Evolutionary conservation across 2,113 vertebrate species (phyloP).

Genomic region (Pelecanus crispus): DNA sequence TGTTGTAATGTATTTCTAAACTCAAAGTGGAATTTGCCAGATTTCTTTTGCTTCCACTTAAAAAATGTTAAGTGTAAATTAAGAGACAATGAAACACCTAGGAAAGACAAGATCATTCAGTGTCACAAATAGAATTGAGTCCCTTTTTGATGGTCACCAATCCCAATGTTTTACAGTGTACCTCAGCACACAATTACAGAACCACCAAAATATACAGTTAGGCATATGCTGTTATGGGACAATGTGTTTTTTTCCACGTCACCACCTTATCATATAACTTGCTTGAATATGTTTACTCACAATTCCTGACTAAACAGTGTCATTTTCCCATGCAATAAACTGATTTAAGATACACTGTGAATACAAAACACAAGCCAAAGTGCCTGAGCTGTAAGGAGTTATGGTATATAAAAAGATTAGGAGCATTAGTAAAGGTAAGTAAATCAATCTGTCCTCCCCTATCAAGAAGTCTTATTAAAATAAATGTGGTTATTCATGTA

Average conservation of each 20-base stretch:
- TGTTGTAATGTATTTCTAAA: not conserved
- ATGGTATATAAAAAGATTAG: conserved; percentile 15
- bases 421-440: not conserved
- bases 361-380: not conserved
- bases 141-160: not conserved
- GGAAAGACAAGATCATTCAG: not conserved
- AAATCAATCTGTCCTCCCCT: conserved; percentile 10
- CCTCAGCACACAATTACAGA: not conserved
- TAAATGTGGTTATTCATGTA: conserved; percentile 46
- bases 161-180: not conserved
- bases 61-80: not conserved
- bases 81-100: not conserved
- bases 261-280: not conserved
- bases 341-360: not conserved
- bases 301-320: not conserved
- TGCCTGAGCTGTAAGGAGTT: not conserved
- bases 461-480: conserved; percentile 59
- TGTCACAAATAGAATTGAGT: not conserved
- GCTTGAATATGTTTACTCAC: not conserved
- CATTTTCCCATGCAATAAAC: not conserved
- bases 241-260: not conserved
- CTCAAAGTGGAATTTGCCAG: not conserved
- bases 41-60: not conserved
- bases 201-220: not conserved
- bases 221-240: not conserved